phyloP scores from a whole-genome alignment of 2,888 invertebrate species.

The Drosophila multiciliata region DNA sequence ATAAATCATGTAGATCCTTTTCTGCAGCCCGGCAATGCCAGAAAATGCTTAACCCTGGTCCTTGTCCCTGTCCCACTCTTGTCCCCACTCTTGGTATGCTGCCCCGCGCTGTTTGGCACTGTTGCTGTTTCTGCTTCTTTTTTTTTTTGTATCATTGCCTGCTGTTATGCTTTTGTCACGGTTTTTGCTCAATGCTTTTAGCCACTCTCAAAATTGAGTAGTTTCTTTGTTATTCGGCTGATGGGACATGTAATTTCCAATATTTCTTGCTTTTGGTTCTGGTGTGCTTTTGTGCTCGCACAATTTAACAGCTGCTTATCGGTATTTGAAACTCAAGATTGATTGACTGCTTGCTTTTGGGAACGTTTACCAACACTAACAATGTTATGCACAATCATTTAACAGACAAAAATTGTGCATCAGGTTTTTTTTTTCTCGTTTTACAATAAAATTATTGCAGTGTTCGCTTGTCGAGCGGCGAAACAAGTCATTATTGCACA shows the following conservation, averaged over 20 bases:
- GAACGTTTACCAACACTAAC: slow-evolving; percentile 16
- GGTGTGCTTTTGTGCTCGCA: slow-evolving; percentile 27
- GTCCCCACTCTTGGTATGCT: background rate
- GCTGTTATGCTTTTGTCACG: slow-evolving; percentile 34
- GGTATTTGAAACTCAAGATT: slow-evolving; percentile 36
- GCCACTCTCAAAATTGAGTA: slow-evolving; percentile 39
- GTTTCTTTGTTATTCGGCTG: slow-evolving; percentile 26
- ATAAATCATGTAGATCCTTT: slow-evolving; percentile 75
- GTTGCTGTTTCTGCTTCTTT: slow-evolving; percentile 9
- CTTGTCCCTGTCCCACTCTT: background rate
- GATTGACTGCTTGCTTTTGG: slow-evolving; percentile 32
- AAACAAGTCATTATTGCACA: too few relatives aligned
- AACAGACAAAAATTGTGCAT: too few relatives aligned
- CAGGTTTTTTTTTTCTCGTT: too few relatives aligned
- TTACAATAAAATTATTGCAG: too few relatives aligned
- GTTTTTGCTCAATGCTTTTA: slow-evolving; percentile 29
- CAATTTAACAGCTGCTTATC: slow-evolving; percentile 52
- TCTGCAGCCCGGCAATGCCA: slow-evolving; percentile 28
- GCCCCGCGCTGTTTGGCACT: slow-evolving; percentile 1
- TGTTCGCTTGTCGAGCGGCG: too few relatives aligned
- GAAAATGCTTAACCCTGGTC: slow-evolving; percentile 39
- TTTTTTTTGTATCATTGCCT: slow-evolving; percentile 17
- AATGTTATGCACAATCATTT: background rate
- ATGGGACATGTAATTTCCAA: slow-evolving; percentile 29
- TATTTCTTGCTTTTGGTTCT: slow-evolving; percentile 10